Conservation (phyloP, 2,888 invertebrate genomes). For the Allacma fusca region DNA sequence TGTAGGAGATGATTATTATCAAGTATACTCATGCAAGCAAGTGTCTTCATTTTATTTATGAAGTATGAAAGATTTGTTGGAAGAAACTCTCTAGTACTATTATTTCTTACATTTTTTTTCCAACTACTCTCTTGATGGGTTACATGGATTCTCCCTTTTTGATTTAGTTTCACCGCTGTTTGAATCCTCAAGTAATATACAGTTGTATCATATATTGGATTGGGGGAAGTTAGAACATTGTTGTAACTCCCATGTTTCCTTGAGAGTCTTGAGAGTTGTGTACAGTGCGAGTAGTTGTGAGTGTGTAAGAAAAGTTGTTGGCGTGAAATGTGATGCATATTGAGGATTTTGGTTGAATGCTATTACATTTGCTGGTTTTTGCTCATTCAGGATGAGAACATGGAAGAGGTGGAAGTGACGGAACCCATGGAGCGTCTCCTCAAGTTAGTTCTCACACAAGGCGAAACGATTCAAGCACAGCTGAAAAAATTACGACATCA, state of each 20-base stretch:
- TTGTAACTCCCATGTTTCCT: no score
- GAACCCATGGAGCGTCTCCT: conserved; percentile 66
- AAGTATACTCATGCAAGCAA: no score
- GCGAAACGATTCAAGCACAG: conserved; percentile 69
- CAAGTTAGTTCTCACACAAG: conserved; percentile 71
- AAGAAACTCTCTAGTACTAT: not conserved
- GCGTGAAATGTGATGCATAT: not conserved
- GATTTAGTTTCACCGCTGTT: no score
- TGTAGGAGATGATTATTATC: no score
- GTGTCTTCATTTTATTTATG: not conserved
- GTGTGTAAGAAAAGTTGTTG: not conserved
- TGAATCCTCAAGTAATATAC: no score
- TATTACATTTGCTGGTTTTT: not conserved
- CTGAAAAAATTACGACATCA: conserved; percentile 69
- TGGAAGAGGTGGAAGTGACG: conserved; percentile 57
- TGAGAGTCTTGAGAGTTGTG: no score
- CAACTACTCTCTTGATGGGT: no score
- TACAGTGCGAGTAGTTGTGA: not conserved
- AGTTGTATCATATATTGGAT: no score
- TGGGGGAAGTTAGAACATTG: no score
- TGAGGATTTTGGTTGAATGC: not conserved
- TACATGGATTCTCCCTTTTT: no score
- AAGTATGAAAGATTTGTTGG: no score
- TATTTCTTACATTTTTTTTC: no score
- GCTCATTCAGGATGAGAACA: conserved; percentile 35